Percentiles rank a stretch among this genome's conserved stretches.
Evolutionary conservation across 2,797 vertebrate species (phyloP).

Genomic region (Tenualosa thibaudeaui): DNA sequence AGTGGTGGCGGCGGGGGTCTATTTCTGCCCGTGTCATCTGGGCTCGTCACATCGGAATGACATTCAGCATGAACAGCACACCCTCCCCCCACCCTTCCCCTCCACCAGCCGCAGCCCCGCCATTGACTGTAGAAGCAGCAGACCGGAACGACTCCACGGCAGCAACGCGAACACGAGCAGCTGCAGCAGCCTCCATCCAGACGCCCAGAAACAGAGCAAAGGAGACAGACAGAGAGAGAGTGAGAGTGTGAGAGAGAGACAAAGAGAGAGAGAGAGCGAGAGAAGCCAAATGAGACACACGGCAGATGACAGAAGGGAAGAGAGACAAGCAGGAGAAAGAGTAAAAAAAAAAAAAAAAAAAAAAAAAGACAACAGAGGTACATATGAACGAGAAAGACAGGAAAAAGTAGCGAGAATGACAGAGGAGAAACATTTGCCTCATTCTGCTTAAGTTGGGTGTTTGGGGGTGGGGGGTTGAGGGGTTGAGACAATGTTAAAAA

Average conservation of each 20-base stretch:
- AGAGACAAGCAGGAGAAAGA: not conserved
- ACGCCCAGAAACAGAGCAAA: conserved; percentile 29
- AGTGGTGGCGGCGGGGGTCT: conserved; percentile 49
- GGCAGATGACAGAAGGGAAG: not conserved
- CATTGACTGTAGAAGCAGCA: conserved; percentile 55
- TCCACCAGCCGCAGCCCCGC: conserved; percentile 33
- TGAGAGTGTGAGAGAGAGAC: not conserved
- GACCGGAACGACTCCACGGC: conserved; percentile 47
- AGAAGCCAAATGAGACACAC: not conserved
- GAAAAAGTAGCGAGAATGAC: not conserved
- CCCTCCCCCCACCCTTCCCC: not conserved
- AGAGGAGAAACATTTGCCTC: not conserved
- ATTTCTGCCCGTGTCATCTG: conserved; percentile 71
- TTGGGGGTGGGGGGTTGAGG: not conserved
- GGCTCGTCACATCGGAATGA: conserved; percentile 54
- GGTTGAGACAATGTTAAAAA: conserved; percentile 27
- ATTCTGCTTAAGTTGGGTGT: not conserved
- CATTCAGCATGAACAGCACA: conserved; percentile 35
- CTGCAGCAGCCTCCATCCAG: conserved; percentile 40
- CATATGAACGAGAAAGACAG: not conserved
- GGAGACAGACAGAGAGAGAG: not conserved
- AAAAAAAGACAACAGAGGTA: not conserved
- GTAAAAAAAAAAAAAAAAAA: not conserved
- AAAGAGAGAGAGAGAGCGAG: not conserved
- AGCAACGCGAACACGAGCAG: conserved; percentile 30